Conservation (phyloP, 2,888 invertebrate species). For the Drosophila yooni region DNA sequence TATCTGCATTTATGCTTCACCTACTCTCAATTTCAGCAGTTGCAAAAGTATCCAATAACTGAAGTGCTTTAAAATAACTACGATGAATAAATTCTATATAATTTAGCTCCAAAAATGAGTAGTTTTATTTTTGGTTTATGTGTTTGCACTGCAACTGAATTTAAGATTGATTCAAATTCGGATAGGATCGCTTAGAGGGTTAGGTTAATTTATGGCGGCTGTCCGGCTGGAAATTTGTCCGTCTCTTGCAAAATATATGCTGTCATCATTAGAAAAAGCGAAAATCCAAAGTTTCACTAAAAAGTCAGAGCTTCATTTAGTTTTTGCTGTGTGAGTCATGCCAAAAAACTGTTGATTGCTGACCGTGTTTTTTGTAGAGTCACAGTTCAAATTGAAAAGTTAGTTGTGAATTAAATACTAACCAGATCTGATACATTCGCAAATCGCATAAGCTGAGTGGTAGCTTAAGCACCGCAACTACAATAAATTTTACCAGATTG, state of each 20-base stretch:
- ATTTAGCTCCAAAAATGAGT: neutral
- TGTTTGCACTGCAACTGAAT: neutral
- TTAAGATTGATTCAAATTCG: neutral
- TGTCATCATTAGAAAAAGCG: neutral
- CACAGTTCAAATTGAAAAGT: slow-evolving; percentile 22
- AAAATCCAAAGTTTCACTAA: slow-evolving; percentile 11
- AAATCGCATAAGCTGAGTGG: slow-evolving; percentile 3
- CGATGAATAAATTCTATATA: neutral
- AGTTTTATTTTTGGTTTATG: neutral
- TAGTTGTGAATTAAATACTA: slow-evolving; percentile 4
- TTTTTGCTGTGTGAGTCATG: slow-evolving; percentile 46
- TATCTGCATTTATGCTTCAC: slow-evolving; percentile 63
- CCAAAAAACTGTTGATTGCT: slow-evolving; percentile 51
- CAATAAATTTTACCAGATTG: slow-evolving; percentile 58
- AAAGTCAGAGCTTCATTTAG: slow-evolving; percentile 49
- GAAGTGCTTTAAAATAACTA: neutral
- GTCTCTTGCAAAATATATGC: neutral
- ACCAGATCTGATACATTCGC: slow-evolving; percentile 4
- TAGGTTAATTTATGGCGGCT: neutral
- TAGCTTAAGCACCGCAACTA: slow-evolving; percentile 35
- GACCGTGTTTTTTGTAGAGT: slow-evolving; percentile 46
- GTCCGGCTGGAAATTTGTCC: neutral
- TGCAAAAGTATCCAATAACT: neutral
- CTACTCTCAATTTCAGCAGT: slow-evolving; percentile 36
- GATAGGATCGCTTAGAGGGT: neutral